A percentile compares a stretch with the other conserved stretches of the same genome.
phyloP scores from a whole-genome alignment of 2,113 vertebrate genomes.

The Garra rufa region DNA sequence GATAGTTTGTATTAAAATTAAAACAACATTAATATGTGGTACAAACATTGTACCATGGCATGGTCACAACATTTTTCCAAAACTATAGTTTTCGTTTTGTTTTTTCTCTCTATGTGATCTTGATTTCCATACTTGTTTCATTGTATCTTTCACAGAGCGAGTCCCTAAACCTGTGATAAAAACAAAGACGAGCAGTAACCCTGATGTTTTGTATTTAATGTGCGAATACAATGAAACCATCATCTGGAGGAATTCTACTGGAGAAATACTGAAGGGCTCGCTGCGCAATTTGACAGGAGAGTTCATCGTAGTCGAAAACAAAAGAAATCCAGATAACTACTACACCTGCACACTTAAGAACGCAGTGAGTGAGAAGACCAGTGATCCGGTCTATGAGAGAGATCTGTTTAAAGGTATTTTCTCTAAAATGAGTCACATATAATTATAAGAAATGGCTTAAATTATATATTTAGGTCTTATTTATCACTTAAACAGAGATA shows the following conservation, averaged over 20 bases:
- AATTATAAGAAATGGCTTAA: too few relatives aligned
- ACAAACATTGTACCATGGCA: too few relatives aligned
- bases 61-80: too few relatives aligned
- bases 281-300: neutral
- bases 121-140: neutral
- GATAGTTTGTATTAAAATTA: neutral
- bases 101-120: too few relatives aligned
- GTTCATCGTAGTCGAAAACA: neutral
- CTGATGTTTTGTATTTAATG: neutral
- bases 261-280: neutral
- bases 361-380: neutral
- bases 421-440: too few relatives aligned
- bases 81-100: too few relatives aligned
- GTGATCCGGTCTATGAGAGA: neutral
- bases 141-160: neutral
- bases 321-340: neutral
- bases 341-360: neutral
- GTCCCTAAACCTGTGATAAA: neutral
- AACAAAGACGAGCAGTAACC: too few relatives aligned
- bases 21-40: neutral
- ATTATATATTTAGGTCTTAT: too few relatives aligned
- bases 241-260: neutral
- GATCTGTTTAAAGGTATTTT: neutral
- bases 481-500: too few relatives aligned
- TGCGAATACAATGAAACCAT: fast-evolving